These are phyloP conservation scores for Trachythela sp. DNA, from an alignment of 64 coral and sea anemone genomes.

Conservation along the genomic window DNA sequence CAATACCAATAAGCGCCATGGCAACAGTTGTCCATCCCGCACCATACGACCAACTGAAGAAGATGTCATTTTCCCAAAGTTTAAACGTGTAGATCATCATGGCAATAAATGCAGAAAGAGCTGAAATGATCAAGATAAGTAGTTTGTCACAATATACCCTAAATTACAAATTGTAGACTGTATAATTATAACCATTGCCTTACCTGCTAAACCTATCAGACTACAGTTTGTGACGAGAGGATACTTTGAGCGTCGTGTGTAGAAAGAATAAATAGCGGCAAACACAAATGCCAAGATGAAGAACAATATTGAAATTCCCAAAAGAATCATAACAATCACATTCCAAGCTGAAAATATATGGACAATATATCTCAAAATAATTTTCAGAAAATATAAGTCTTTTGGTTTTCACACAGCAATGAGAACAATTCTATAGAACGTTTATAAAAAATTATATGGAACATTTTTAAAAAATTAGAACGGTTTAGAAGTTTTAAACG, in stretches of 20 bases:
- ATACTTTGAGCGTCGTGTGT: slow-evolving; percentile 16
- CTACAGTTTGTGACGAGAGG: slow-evolving; percentile 10
- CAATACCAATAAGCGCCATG: slow-evolving; percentile 79
- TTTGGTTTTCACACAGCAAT: too few species aligned
- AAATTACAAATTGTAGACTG: background rate
- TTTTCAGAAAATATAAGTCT: too few species aligned
- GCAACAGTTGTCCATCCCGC: slow-evolving; percentile 94
- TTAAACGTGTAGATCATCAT: slow-evolving; percentile 83
- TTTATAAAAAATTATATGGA: too few species aligned
- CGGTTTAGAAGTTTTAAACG: background rate
- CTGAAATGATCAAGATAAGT: slow-evolving; percentile 34
- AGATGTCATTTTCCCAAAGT: slow-evolving; percentile 78
- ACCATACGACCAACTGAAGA: slow-evolving; percentile 92
- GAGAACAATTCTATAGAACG: too few species aligned
- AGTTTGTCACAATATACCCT: background rate
- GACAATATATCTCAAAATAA: background rate
- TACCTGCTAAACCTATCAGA: slow-evolving; percentile 16
- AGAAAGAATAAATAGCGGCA: slow-evolving; percentile 23
- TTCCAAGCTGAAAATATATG: slow-evolving; percentile 17
- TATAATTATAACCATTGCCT: background rate
- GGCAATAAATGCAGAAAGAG: slow-evolving; percentile 73
- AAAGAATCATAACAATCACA: slow-evolving; percentile 18
- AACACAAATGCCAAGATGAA: slow-evolving; percentile 4
- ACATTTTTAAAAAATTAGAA: background rate
- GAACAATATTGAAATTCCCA: slow-evolving; percentile 11